Conservation (phyloP, 2,888 invertebrate genomes). For the Lucinisca nassula region DNA sequence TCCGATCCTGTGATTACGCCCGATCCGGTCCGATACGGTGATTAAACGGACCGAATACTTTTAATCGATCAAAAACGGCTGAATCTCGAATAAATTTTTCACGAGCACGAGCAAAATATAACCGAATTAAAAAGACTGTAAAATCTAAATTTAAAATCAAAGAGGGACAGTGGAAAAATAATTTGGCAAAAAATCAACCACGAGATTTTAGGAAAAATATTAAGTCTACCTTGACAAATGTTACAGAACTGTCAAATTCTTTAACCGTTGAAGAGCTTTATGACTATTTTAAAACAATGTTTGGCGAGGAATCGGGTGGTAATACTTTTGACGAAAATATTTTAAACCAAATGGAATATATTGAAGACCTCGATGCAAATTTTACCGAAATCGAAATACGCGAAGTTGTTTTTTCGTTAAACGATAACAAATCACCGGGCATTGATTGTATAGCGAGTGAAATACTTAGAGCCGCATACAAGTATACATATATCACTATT, state of each 20-base stretch:
- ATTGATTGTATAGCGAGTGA: background rate
- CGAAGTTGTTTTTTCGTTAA: background rate
- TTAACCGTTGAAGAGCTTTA: background rate
- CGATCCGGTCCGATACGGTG: too few species aligned
- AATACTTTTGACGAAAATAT: background rate
- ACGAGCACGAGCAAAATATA: background rate
- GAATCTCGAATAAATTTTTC: background rate
- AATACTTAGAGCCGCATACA: background rate
- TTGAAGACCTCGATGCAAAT: background rate
- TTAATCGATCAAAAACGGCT: background rate
- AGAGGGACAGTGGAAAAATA: background rate
- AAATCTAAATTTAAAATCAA: background rate
- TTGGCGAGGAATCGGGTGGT: background rate
- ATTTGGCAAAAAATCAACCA: constrained; percentile 11
- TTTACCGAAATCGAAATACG: background rate
- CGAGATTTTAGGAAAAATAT: constrained; percentile 21
- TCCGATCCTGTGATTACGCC: too few species aligned
- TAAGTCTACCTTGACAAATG: background rate
- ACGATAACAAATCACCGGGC: background rate
- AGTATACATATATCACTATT: constrained; percentile 27
- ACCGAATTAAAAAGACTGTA: background rate
- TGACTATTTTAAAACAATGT: constrained; percentile 15
- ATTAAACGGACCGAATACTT: too few species aligned
- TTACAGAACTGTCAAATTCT: background rate
- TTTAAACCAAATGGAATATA: background rate